Conservation (phyloP, 2,888 invertebrate species). For the Chesias legatella region DNA sequence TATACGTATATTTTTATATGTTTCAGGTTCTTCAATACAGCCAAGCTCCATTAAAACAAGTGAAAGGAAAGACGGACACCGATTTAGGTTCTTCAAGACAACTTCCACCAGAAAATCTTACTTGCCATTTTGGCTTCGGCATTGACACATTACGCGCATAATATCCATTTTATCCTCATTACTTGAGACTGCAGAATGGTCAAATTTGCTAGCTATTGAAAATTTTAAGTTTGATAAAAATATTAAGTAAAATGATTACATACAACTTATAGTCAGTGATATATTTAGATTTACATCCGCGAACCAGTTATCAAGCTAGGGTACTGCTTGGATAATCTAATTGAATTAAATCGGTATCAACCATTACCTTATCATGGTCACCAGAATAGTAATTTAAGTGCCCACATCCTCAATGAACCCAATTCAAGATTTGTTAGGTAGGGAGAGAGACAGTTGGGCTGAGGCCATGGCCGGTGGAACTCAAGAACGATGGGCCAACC, state of each 20-base stretch:
- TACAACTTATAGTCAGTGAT: too few relatives aligned
- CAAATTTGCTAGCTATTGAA: too few relatives aligned
- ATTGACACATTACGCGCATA: constrained; percentile 50
- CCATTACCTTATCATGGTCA: constrained; percentile 3
- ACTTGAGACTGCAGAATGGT: too few relatives aligned
- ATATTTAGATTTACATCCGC: not conserved
- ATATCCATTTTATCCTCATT: too few relatives aligned
- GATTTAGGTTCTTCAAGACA: constrained; percentile 45
- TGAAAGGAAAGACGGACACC: constrained; percentile 50
- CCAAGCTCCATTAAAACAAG: constrained; percentile 40
- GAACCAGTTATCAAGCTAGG: not conserved
- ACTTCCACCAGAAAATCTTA: constrained; percentile 67
- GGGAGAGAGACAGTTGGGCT: constrained; percentile 32
- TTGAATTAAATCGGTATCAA: not conserved
- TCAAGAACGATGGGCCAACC: constrained; percentile 86
- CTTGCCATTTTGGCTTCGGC: constrained; percentile 71
- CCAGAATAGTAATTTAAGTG: constrained; percentile 29
- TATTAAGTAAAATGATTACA: too few relatives aligned
- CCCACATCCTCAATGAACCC: constrained; percentile 48
- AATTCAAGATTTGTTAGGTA: constrained; percentile 32
- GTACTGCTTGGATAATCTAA: not conserved
- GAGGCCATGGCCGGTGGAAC: constrained; percentile 50
- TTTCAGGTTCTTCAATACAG: constrained; percentile 58
- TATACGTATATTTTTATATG: not conserved
- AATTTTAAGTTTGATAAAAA: too few relatives aligned